phyloP scores from a whole-genome alignment of 2,113 vertebrate species.

The Phylloscopus whistleri region DNA sequence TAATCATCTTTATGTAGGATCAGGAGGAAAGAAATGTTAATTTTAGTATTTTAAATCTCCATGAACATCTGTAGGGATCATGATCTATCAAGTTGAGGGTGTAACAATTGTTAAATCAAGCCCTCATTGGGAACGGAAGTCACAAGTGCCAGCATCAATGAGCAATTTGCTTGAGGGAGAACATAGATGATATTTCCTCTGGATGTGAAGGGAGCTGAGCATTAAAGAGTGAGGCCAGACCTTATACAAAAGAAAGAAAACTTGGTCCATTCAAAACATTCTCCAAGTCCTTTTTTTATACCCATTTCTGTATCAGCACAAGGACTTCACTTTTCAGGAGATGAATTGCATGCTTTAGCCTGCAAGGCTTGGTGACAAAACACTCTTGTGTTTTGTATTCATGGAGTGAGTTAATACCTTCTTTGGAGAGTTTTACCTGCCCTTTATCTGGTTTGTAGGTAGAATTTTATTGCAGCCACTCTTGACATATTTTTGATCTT shows the following conservation, averaged over 20 bases:
- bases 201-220: not conserved
- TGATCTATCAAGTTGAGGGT: not conserved
- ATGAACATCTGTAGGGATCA: accelerated
- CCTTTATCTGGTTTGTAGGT: not conserved
- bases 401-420: not conserved
- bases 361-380: not conserved
- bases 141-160: not conserved
- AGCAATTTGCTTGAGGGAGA: not conserved
- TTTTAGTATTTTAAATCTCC: not conserved
- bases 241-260: not conserved
- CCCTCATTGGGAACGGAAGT: not conserved
- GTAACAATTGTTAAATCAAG: not conserved
- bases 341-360: accelerated
- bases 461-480: not conserved
- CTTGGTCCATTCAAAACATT: not conserved
- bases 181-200: not conserved
- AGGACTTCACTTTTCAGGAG: not conserved
- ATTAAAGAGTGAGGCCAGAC: not conserved
- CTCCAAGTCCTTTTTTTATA: not conserved
- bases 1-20: not conserved
- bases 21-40: not conserved
- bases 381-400: not conserved
- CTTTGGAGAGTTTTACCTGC: not conserved
- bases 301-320: not conserved
- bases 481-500: not conserved